Base-by-base conservation (phyloP, 2,113 vertebrate genomes). In the Typhlomys cinereus region DNA sequence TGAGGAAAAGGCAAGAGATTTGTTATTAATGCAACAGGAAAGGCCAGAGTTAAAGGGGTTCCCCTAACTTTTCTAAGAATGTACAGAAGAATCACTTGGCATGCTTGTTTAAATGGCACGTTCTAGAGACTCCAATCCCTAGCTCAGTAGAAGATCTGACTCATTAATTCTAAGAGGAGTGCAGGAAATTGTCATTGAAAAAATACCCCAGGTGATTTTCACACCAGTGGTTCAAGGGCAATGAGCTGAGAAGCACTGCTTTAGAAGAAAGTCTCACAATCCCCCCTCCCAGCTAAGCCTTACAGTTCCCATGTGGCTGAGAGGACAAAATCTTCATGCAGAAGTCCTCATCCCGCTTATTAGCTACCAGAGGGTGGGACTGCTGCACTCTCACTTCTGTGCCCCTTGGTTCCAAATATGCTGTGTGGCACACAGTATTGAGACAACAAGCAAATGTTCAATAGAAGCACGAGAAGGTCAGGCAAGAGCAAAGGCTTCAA, bases 141-240 rank as follows among this genome's bases (percentile, higher is more conserved):
- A 29, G 27, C 39, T 85, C 50, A 7, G 0, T 31, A 44, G 5
- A 71, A 18, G 29, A 59, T 89, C 81, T n/a, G 34, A 91, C 64
- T 82, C 74, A 70, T 92, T 90, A 93, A 95, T 91, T 85, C 41
- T 79, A 79, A 74, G 64, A 90, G 54, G 59, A 90, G 75, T 10
- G 39, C 20, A 7, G 83, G 59, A 95, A 93, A 91, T 90, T 89
- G 61, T 64, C 89, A 13, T 80, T n/a, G 14, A 80, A 79, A 18
- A 85, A n/a, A 84, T 29, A n/a, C 76, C 54, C n/a, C 41, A 70
- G 84, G 71, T 81, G 39, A 79, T 79, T 92, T 70, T 89, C 31
- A 86, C 54, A 69, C 41, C 54, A 57, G 44, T 59, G 54, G 25
- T 52, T 41, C 54, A 64, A 36, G 36, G 46, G 50, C 62, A 64